These are phyloP conservation scores for Phaethornis superciliosus DNA, from an alignment of 2,113 vertebrate genomes.

Conservation along the genomic window DNA sequence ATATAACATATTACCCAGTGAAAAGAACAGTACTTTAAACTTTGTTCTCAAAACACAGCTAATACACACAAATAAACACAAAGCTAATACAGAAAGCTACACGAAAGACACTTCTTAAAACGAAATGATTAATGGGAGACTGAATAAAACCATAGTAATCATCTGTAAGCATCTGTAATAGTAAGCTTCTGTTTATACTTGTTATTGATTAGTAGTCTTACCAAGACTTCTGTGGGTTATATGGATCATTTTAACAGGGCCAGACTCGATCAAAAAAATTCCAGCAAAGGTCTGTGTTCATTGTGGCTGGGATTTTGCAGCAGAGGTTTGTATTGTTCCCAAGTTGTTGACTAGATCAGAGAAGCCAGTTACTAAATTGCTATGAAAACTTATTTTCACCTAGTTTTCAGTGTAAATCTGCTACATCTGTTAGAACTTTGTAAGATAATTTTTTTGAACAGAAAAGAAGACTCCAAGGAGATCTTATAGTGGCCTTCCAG, in stretches of 20 bases:
- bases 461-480: no score
- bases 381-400: neutral
- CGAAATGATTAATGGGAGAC: neutral
- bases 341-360: neutral
- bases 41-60: neutral
- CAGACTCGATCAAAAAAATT: neutral
- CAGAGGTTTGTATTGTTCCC: neutral
- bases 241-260: neutral
- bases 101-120: neutral
- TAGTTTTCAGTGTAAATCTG: neutral
- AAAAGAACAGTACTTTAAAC: neutral
- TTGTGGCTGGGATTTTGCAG: neutral
- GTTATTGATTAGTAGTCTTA: neutral
- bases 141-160: neutral
- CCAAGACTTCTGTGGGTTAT: neutral
- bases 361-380: neutral
- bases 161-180: no score
- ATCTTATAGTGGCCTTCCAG: no score
- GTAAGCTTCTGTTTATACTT: neutral
- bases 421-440: neutral
- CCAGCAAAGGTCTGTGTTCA: neutral
- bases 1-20: neutral
- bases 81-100: neutral
- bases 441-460: neutral
- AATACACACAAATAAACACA: no score